Conservation (phyloP, 2,888 invertebrate species). For the Acanthosoma haemorrhoidale region DNA sequence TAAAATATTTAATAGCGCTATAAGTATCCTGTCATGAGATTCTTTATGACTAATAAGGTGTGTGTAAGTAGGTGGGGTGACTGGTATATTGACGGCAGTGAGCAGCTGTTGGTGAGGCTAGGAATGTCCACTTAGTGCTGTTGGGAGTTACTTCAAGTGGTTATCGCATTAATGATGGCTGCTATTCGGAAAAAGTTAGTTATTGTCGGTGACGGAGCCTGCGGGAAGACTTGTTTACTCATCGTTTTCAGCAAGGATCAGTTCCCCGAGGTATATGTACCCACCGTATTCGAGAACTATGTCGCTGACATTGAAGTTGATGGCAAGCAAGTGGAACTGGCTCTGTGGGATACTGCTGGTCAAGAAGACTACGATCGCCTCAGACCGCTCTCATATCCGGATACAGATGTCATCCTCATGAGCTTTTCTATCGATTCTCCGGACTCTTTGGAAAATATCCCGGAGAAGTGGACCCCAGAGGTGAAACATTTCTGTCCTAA, state of each 20-base stretch:
- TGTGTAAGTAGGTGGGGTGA: too few relatives aligned
- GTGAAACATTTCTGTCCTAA: conserved; percentile 98
- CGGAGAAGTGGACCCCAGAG: conserved; percentile 99
- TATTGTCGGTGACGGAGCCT: conserved; percentile 90
- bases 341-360: conserved; percentile 96
- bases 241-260: conserved; percentile 99
- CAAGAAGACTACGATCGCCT: conserved; percentile 97
- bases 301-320: conserved; percentile 99
- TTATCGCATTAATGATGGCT: conserved; percentile 46
- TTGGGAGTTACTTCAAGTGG: conserved; percentile 19
- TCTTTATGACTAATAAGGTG: too few relatives aligned
- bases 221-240: conserved; percentile 97
- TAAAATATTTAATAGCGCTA: too few relatives aligned
- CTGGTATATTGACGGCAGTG: conserved; percentile 13
- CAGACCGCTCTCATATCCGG: conserved; percentile 92
- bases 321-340: conserved; percentile 88
- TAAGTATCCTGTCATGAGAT: too few relatives aligned
- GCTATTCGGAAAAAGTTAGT: conserved; percentile 58
- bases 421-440: conserved; percentile 99
- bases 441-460: conserved; percentile 98
- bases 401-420: conserved; percentile 98
- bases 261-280: conserved; percentile 99
- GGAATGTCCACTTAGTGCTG: conserved; percentile 37
- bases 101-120: conserved; percentile 27
- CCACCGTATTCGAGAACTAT: conserved; percentile 99